Evolutionary conservation across 2,888 invertebrate genomes (phyloP).

Genomic region (Napeogenes inachia): DNA sequence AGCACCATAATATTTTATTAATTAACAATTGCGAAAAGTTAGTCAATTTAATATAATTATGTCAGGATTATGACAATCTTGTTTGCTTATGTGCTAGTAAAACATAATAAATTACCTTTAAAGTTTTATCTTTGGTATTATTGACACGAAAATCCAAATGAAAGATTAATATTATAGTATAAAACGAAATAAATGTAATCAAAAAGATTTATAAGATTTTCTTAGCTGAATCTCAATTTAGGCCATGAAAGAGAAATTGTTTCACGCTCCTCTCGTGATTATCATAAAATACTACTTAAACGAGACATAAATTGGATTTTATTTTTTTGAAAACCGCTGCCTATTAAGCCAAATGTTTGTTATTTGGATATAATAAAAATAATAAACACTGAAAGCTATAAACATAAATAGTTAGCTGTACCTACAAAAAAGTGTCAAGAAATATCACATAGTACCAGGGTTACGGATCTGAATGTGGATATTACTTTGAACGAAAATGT

Average conservation of each 20-base stretch:
- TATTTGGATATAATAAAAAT: slow-evolving; percentile 15
- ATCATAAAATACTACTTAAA: slow-evolving; percentile 39
- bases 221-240: slow-evolving; percentile 33
- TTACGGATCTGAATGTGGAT: no score
- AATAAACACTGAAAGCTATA: background rate
- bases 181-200: background rate
- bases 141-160: background rate
- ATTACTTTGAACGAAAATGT: no score
- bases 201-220: slow-evolving; percentile 29
- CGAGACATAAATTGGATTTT: slow-evolving; percentile 32
- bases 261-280: slow-evolving; percentile 29
- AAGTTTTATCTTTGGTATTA: no score
- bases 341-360: slow-evolving; percentile 18
- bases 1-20: no score
- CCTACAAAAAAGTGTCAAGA: no score
- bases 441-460: no score
- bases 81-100: no score
- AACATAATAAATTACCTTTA: no score
- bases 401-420: no score
- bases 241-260: slow-evolving; percentile 39
- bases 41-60: no score
- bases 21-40: no score
- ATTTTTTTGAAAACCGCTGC: slow-evolving; percentile 31
- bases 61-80: no score
- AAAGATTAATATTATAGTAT: background rate